Base-by-base conservation (phyloP, 2,888 invertebrate species). In the Andrena fulva region DNA sequence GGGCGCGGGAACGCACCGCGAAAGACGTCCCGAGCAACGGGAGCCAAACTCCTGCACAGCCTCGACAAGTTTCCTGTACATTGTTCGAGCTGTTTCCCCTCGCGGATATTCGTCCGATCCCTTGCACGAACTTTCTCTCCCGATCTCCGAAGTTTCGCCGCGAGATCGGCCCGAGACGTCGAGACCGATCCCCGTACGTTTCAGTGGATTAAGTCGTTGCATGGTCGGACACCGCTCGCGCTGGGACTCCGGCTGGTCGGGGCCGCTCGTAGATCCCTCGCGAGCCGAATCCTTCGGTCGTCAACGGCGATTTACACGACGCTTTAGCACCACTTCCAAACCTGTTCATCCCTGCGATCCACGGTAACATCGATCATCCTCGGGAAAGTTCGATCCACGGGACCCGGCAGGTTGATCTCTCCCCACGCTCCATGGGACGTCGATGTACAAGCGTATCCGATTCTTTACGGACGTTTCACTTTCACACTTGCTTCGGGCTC, bases 141-240 rank as follows among this genome's bases (percentile, higher is more conserved):
- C 52, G 20, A 42, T 20, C 42, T 24, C 35, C 31, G 24, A 31
- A 63, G 62, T 35, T 31, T 24, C 12, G 8, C 20, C 60, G 12
- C 35, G n/a, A 29, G 60, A 52, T 20, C 35, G 27, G 10, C 1
- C 31, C 60, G 10, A 52, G 29, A 24, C 10, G 27, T 12, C 54
- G n/a, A 16, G 24, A 50, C 62, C 70, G 66, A 27, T 60, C 35
- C 56, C 27, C 31, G 0, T 35, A 2, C 20, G 31, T 35, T 50
- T 63, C 62, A 77, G 82, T 82, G 64, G 86, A 80, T 56, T n/a
- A 54, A 69, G 52, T 66, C 79, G 56, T 20, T 50, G 50, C 63
- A 24, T 71, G 50, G 54, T 69, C 77, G 63, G 85, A 74, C 85
- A 35, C 56, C 50, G 12, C 48, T 54, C 54, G 66, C 74, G 5